A percentile compares a stretch with the other conserved stretches of the same genome.
phyloP scores from a whole-genome alignment of 2,113 vertebrate genomes.

The Kryptolebias marmoratus region DNA sequence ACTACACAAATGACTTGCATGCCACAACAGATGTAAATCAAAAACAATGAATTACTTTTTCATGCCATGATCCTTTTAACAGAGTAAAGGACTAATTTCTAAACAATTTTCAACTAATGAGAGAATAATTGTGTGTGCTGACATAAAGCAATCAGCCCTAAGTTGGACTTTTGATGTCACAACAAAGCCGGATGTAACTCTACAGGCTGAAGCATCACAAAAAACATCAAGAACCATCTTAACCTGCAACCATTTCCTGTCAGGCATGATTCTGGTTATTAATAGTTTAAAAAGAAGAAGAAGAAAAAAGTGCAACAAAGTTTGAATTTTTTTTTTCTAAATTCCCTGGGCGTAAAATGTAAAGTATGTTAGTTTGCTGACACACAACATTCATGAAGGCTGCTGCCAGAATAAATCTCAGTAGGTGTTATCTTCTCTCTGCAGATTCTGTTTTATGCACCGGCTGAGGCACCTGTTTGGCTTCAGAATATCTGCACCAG shows the following conservation, averaged over 20 bases:
- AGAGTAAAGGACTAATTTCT: no score
- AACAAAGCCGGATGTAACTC: not conserved
- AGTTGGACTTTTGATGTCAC: not conserved
- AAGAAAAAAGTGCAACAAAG: not conserved
- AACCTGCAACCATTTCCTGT: not conserved
- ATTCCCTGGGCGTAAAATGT: conserved; percentile 24
- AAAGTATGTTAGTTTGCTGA: conserved; percentile 51
- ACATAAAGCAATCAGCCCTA: not conserved
- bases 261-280: not conserved
- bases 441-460: conserved; percentile 53
- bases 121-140: not conserved
- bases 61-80: no score
- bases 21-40: no score
- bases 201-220: not conserved
- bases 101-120: not conserved
- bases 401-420: conserved; percentile 32
- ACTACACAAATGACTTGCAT: no score
- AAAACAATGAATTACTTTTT: no score
- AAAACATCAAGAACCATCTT: not conserved
- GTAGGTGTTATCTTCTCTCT: conserved; percentile 58
- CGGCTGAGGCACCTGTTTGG: conserved; percentile 29
- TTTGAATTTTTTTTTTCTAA: conserved; percentile 3
- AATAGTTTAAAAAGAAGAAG: not conserved
- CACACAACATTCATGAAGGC: conserved; percentile 42
- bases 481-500: conserved; percentile 33